Conservation (phyloP, 2,797 vertebrate species). For the Crenuchus spilurus region DNA sequence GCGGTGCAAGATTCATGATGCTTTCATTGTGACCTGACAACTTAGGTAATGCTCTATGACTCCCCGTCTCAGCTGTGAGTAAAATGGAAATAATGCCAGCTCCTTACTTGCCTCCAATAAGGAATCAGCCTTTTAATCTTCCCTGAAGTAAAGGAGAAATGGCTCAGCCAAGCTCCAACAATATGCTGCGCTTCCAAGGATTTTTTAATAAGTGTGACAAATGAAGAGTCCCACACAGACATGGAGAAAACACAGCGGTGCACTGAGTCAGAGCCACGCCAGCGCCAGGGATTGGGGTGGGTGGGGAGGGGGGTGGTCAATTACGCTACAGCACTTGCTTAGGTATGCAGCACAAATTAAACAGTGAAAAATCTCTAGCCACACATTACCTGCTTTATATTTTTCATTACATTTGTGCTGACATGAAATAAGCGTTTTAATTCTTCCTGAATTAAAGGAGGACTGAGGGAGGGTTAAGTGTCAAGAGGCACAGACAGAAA, state of each 20-base stretch:
- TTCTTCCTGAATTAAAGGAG: too few relatives aligned
- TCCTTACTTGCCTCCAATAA: constrained; percentile 53
- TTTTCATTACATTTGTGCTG: constrained; percentile 28
- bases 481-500: constrained; percentile 20
- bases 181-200: constrained; percentile 62
- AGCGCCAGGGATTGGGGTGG: too few relatives aligned
- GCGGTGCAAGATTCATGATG: constrained; percentile 42
- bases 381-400: constrained; percentile 6
- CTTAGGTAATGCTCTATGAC: constrained; percentile 43
- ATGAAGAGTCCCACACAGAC: constrained; percentile 55
- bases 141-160: constrained; percentile 52
- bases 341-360: constrained; percentile 3
- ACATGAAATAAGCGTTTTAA: constrained; percentile 29
- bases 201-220: constrained; percentile 68
- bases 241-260: not conserved
- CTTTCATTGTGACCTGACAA: constrained; percentile 43
- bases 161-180: constrained; percentile 46
- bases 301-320: not conserved
- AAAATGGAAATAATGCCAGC: constrained; percentile 61
- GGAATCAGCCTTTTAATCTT: constrained; percentile 69
- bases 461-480: constrained; percentile 2
- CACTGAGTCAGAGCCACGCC: not conserved
- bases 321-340: constrained; percentile 11
- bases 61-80: constrained; percentile 49
- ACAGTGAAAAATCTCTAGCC: constrained; percentile 3